phyloP scores from a whole-genome alignment of 2,797 vertebrate genomes.

The Eupleurogrammus muticus region DNA sequence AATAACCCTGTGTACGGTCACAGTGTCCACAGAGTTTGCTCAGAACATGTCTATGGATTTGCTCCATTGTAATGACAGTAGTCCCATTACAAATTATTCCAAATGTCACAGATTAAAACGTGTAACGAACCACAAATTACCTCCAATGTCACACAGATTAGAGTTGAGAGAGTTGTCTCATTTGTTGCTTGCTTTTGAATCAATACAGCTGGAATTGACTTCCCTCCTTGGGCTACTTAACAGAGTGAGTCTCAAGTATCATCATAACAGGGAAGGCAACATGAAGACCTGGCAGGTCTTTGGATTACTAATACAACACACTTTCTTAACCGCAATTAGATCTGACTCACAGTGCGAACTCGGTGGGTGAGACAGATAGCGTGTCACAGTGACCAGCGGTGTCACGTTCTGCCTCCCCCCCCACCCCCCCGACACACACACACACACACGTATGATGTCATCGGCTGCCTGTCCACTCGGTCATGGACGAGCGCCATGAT shows the following conservation, averaged over 20 bases:
- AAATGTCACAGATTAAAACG: not conserved
- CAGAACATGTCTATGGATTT: constrained; percentile 44
- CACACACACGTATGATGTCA: constrained; percentile 70
- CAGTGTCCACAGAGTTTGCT: constrained; percentile 57
- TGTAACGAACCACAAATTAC: constrained; percentile 25
- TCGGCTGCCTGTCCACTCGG: constrained; percentile 62
- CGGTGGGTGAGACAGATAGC: constrained; percentile 52
- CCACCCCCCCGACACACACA: not conserved
- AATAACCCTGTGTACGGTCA: constrained; percentile 75
- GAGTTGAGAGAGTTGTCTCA: constrained; percentile 7
- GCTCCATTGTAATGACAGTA: constrained; percentile 26
- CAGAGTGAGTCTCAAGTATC: constrained; percentile 1
- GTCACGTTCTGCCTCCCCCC: constrained; percentile 63
- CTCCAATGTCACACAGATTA: constrained; percentile 51
- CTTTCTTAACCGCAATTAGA: constrained; percentile 33
- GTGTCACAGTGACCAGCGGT: constrained; percentile 79
- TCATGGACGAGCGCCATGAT: constrained; percentile 62
- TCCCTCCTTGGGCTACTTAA: not conserved
- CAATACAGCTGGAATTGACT: not conserved
- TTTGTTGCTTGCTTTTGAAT: constrained; percentile 12
- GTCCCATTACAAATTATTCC: constrained; percentile 37
- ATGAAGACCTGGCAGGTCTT: not conserved
- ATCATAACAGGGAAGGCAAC: constrained; percentile 10
- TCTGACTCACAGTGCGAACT: constrained; percentile 51
- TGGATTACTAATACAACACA: constrained; percentile 27